Evolutionary conservation across 2,113 vertebrate species (phyloP).

Genomic region (Aptenodytes patagonicus): DNA sequence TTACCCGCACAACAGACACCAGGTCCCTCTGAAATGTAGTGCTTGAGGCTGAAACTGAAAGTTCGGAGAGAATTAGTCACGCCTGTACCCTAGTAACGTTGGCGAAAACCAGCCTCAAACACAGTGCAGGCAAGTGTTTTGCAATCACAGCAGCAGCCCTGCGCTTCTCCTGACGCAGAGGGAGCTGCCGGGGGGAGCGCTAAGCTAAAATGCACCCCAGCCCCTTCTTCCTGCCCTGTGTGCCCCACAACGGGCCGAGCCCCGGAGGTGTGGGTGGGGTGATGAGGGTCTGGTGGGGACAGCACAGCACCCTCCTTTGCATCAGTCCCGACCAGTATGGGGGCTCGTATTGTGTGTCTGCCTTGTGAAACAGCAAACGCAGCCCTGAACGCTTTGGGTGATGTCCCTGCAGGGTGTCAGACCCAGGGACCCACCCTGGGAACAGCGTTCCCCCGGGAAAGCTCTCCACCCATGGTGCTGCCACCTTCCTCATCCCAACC

Average conservation of each 20-base stretch:
- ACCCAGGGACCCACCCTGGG: neutral
- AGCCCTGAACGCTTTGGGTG: neutral
- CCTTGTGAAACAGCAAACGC: neutral
- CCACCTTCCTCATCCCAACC: neutral
- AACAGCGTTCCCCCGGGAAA: neutral
- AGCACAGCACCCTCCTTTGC: neutral
- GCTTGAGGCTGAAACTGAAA: constrained; percentile 66
- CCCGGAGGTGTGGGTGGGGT: neutral
- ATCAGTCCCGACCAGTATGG: fast-evolving
- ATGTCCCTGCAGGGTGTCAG: neutral
- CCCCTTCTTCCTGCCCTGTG: neutral
- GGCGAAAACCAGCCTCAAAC: constrained; percentile 61
- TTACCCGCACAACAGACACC: constrained; percentile 26
- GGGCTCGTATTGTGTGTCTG: fast-evolving
- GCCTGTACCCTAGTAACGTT: constrained; percentile 64
- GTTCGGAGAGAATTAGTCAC: constrained; percentile 71
- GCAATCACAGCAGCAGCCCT: constrained; percentile 19
- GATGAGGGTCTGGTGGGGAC: neutral
- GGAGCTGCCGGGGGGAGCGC: neutral
- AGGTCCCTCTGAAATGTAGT: constrained; percentile 36
- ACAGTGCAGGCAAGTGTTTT: neutral
- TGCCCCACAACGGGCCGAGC: fast-evolving
- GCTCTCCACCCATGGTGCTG: fast-evolving
- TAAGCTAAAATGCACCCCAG: neutral
- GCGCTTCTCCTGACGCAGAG: neutral